Conservation (phyloP, 2,797 vertebrate genomes). For the Intellagama lesueurii region DNA sequence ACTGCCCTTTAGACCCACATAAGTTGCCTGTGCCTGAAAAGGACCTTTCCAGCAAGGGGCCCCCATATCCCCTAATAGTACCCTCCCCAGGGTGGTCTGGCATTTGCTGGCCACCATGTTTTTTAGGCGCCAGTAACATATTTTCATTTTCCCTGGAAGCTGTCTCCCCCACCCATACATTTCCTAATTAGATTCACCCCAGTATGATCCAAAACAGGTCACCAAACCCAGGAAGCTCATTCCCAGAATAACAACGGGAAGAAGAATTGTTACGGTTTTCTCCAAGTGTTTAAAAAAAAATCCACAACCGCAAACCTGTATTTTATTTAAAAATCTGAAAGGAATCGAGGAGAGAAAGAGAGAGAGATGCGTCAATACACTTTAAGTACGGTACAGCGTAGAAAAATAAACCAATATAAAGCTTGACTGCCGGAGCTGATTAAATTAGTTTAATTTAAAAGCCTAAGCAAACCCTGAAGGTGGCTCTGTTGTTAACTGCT, state of each 20-base stretch:
- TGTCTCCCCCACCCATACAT: neutral
- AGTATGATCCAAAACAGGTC: neutral
- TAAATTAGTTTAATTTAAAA: conserved; percentile 76
- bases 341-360: neutral
- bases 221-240: conserved; percentile 8
- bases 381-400: conserved; percentile 33
- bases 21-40: too few relatives aligned
- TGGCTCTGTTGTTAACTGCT: conserved; percentile 70
- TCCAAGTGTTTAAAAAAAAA: conserved; percentile 20
- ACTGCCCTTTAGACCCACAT: too few relatives aligned
- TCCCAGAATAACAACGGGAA: conserved; percentile 3
- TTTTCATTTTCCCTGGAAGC: neutral
- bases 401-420: conserved; percentile 72
- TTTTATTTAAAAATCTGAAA: neutral
- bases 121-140: too few relatives aligned
- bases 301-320: conserved; percentile 13
- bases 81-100: too few relatives aligned
- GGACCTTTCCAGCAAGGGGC: too few relatives aligned
- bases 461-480: conserved; percentile 73
- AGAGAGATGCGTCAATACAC: conserved; percentile 45
- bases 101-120: too few relatives aligned
- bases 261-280: conserved; percentile 1
- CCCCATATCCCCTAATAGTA: too few relatives aligned
- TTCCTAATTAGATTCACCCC: neutral
- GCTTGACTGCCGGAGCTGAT: conserved; percentile 75